Evolutionary conservation across 2,113 vertebrate genomes (phyloP).

Genomic region (Pygathrix nemaeus): DNA sequence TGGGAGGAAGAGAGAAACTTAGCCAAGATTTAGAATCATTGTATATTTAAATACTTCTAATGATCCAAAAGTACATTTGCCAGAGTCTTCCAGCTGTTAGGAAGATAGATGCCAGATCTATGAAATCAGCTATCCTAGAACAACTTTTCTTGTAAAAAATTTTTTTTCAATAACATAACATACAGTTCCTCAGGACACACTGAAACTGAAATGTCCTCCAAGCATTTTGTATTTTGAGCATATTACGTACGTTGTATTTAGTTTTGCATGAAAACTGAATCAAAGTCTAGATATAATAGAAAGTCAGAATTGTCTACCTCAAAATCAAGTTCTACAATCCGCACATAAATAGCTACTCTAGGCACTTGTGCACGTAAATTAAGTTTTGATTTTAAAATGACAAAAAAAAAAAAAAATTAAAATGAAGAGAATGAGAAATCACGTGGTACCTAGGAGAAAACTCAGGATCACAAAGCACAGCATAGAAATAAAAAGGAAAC

Average conservation of each 20-base stretch:
- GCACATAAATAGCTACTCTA: slow-evolving; percentile 6
- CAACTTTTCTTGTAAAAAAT: slow-evolving; percentile 61
- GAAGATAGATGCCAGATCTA: slow-evolving; percentile 75
- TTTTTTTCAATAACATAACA: slow-evolving; percentile 25
- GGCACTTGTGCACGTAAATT: neutral
- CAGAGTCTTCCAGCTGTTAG: slow-evolving; percentile 79
- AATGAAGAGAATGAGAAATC: slow-evolving; percentile 41
- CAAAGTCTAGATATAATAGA: neutral
- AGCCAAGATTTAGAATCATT: slow-evolving; percentile 65
- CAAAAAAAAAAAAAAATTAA: neutral
- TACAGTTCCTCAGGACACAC: neutral
- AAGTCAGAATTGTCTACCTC: slow-evolving; percentile 1
- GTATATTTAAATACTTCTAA: slow-evolving; percentile 75
- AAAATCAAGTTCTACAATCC: neutral
- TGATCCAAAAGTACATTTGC: slow-evolving; percentile 63
- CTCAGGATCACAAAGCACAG: slow-evolving; percentile 9
- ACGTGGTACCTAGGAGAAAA: neutral
- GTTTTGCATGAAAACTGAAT: neutral
- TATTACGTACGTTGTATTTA: neutral
- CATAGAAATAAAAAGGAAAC: slow-evolving; percentile 56
- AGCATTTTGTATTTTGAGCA: slow-evolving; percentile 48
- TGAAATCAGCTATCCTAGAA: slow-evolving; percentile 60
- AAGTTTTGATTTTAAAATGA: neutral
- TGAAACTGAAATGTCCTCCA: too few relatives aligned
- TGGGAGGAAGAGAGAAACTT: slow-evolving; percentile 34